These are phyloP conservation scores for Salvator merianae DNA, from an alignment of 2,113 vertebrate genomes.

Conservation along the genomic window DNA sequence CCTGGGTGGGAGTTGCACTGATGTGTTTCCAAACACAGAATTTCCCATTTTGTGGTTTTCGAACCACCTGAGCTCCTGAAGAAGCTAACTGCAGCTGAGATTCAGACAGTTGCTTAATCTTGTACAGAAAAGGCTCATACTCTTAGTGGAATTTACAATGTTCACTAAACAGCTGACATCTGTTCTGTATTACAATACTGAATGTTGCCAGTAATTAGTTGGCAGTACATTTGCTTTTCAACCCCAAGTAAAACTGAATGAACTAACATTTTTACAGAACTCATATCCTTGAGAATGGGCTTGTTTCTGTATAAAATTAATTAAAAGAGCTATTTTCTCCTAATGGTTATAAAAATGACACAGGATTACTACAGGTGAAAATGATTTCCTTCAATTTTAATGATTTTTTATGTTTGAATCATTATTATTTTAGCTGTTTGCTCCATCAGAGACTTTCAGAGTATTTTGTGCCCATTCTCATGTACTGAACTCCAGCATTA, in stretches of 20 bases:
- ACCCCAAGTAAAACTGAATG: not conserved
- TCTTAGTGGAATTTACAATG: not conserved
- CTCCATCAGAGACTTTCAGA: not conserved
- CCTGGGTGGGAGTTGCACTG: not conserved
- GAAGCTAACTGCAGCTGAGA: not conserved
- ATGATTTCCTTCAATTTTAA: not conserved
- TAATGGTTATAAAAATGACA: not conserved
- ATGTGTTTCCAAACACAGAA: not conserved
- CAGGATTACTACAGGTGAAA: not conserved
- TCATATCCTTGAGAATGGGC: not conserved
- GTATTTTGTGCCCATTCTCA: not conserved
- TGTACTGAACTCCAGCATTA: not conserved
- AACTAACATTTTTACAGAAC: not conserved
- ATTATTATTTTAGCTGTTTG: not conserved
- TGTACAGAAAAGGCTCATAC: not conserved
- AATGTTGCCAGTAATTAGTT: not conserved
- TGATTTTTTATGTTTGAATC: not conserved
- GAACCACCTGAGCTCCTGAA: not conserved
- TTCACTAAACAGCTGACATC: not conserved
- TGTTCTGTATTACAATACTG: not conserved
- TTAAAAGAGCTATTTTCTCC: not conserved
- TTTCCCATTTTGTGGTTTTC: not conserved
- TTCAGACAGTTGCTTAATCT: not conserved
- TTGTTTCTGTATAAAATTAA: not conserved
- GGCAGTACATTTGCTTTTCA: not conserved